A percentile compares a stretch with the other conserved stretches of the same genome.
phyloP scores from a whole-genome alignment of 1,140 invertebrate genomes.

The Apis florea region DNA sequence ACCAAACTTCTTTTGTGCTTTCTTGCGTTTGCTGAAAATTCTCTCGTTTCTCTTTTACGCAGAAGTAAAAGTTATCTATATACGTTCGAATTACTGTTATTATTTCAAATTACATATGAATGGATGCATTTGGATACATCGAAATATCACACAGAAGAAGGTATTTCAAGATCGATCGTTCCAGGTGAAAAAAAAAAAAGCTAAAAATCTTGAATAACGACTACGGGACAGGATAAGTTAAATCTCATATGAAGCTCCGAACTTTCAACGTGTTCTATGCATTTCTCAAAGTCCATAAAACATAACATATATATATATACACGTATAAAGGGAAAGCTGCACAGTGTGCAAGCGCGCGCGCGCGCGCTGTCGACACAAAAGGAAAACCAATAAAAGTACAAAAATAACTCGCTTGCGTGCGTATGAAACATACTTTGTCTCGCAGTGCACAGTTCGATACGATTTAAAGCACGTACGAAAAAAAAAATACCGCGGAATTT shows the following conservation, averaged over 20 bases:
- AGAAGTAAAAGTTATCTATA: background rate
- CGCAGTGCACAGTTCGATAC: background rate
- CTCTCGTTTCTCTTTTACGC: background rate
- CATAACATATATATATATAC: too few species aligned
- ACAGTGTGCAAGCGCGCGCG: background rate
- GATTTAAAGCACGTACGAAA: constrained; percentile 40
- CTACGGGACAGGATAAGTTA: background rate
- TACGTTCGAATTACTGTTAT: background rate
- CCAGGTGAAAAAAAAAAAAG: too few species aligned
- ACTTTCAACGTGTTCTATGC: background rate
- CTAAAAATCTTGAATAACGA: too few species aligned
- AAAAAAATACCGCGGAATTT: constrained; percentile 36
- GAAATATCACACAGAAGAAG: too few species aligned
- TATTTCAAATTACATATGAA: too few species aligned
- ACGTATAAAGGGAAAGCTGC: background rate
- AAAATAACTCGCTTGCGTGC: constrained; percentile 12
- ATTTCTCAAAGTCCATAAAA: constrained; percentile 26
- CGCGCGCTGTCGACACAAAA: background rate
- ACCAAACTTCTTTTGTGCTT: background rate
- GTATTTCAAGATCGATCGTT: too few species aligned
- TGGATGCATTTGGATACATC: fast-evolving
- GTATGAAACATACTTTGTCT: constrained; percentile 15
- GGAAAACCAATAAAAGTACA: constrained; percentile 35
- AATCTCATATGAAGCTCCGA: background rate
- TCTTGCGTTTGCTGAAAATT: background rate